A percentile compares a stretch with the other conserved stretches of the same genome.
Evolutionary conservation across 37 sponge, comb jelly and placozoan genomes (phyloP).

Genomic region (Diacarnus erythraeanus): DNA sequence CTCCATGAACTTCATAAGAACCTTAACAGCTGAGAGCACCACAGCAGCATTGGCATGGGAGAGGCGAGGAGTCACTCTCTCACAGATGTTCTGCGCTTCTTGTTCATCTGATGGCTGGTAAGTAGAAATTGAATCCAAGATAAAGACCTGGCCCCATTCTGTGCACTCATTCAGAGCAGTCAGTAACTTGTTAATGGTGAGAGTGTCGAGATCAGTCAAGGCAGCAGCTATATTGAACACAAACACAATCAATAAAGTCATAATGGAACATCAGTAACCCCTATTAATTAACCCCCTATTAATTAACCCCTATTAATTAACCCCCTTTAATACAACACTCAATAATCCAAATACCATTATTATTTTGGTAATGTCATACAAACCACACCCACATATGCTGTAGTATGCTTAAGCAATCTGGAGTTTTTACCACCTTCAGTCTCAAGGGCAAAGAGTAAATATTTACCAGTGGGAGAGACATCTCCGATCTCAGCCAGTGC

Average conservation of each 20-base stretch:
- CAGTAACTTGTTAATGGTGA: conserved; percentile 96
- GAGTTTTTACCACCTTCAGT: no score
- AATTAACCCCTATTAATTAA: neutral
- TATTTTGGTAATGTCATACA: no score
- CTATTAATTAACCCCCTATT: neutral
- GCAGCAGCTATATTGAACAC: conserved; percentile 42
- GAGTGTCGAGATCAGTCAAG: conserved; percentile 82
- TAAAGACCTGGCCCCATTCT: conserved; percentile 99
- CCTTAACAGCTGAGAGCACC: conserved; percentile 96
- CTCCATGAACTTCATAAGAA: conserved; percentile 96
- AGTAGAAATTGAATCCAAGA: conserved; percentile 85
- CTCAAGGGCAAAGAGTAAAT: neutral
- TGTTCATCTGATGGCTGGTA: conserved; percentile 82
- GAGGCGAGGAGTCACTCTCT: conserved; percentile 96
- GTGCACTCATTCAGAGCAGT: conserved; percentile 99
- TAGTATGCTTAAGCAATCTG: neutral
- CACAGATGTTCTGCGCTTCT: conserved; percentile 96
- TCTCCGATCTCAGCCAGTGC: conserved; percentile 93
- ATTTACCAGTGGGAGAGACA: conserved; percentile 70
- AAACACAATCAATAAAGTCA: neutral
- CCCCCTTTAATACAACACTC: no score
- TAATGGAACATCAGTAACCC: neutral
- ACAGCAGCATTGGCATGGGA: conserved; percentile 99
- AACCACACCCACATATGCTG: neutral
- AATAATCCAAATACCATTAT: no score